Evolutionary conservation across 2,888 invertebrate genomes (phyloP).

Genomic region (Hoplodrina ambigua): DNA sequence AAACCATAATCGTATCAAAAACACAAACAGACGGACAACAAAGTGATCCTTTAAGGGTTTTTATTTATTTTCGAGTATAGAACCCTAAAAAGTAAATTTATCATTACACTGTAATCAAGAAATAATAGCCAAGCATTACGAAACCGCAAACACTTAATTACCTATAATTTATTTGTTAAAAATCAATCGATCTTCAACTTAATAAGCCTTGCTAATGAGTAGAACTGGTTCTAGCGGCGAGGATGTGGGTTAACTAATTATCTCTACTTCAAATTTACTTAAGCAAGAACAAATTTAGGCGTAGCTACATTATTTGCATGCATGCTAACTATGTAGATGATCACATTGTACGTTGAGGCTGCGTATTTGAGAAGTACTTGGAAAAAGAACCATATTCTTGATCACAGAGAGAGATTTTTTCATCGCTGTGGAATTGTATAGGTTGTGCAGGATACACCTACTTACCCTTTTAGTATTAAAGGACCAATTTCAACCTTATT

Average conservation of each 20-base stretch:
- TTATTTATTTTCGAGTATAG: too few species aligned
- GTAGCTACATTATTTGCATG: constrained; percentile 47
- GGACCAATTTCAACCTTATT: too few species aligned
- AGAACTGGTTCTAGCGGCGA: constrained; percentile 38
- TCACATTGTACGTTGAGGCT: constrained; percentile 30
- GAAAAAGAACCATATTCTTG: too few species aligned
- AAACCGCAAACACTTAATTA: not conserved
- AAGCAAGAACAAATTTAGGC: constrained; percentile 48
- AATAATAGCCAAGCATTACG: not conserved
- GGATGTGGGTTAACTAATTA: constrained; percentile 52
- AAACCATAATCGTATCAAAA: too few species aligned
- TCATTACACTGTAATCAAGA: not conserved
- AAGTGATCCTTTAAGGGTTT: too few species aligned
- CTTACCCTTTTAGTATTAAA: too few species aligned
- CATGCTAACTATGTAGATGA: constrained; percentile 34
- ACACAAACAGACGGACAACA: too few species aligned
- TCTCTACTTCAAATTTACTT: constrained; percentile 52
- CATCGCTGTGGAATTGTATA: too few species aligned
- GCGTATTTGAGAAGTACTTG: not conserved
- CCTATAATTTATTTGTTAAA: not conserved
- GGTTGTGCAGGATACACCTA: too few species aligned
- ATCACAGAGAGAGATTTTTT: too few species aligned
- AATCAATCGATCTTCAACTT: not conserved
- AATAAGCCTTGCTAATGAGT: constrained; percentile 4
- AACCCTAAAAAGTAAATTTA: not conserved